Evolutionary conservation across 1,140 invertebrate genomes (phyloP), one percentile per base, ranked within the genome.

Genomic region (Drosophila orosa): DNA sequence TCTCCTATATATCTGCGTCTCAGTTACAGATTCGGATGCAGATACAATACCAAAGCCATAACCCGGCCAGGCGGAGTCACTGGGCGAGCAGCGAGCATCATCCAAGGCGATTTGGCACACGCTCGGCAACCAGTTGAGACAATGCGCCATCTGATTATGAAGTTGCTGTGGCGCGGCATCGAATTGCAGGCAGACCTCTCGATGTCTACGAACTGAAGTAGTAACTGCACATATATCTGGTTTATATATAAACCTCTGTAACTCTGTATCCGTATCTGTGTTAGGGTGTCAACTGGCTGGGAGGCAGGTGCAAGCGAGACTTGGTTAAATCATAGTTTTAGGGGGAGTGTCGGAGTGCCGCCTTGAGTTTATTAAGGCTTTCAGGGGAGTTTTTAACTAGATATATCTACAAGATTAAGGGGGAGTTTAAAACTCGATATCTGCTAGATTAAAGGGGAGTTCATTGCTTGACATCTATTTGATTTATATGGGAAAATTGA

Each of bases 271-370:
- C 57, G 45, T 60, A 80, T 67, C 17, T 84, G 74, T 85, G 81
- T 84, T 87, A 86, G 72, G 83, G 83, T 87, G 83, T 86, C 83
- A 87, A 60, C 58, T 62, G 73, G 52, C 55, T 47, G 42, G 33
- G 50, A 39, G n/a, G 37, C 78, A 81, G 78, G 62, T 58, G 55
- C 56, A 74, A 74, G 55, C 42, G 5, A 73, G 47, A 54, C 54
- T 47, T 60, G 19, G 68, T 75, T 75, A 24, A 44, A 75, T 75
- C 54, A 75, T 54, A 52, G 19, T 39, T 57, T 67, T 10, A 24
- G 55, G 55, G 44, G 44, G 33, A 48, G 74, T 69, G 40, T 33
- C 66, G 5, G 35, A 22, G 50, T 22, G 10, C 48, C 29, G 13
- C 65, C 35, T 37, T 6, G n/a, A 40, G 59, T 31, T 63, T 65